A percentile compares a stretch with the other conserved stretches of the same genome.
These are phyloP conservation scores for Prionailurus viverrinus DNA, from an alignment of 2,113 vertebrate species.

Conservation along the genomic window DNA sequence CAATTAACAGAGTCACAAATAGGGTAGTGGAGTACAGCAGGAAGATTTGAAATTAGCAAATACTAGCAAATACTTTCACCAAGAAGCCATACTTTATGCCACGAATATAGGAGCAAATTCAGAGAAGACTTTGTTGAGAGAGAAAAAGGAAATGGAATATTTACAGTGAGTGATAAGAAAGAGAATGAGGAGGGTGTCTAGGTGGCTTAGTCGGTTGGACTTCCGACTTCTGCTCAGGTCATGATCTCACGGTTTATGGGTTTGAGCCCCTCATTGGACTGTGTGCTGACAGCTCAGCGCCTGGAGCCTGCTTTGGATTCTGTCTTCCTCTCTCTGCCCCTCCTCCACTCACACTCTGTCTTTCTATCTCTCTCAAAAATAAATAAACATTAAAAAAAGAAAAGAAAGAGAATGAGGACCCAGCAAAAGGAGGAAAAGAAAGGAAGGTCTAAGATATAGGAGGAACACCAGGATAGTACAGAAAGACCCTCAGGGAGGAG, in stretches of 20 bases:
- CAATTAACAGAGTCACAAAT: not conserved
- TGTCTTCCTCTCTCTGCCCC: no score
- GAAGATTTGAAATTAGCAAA: conserved; percentile 30
- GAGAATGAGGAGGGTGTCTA: not conserved
- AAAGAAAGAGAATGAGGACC: conserved; percentile 53
- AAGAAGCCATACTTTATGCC: not conserved
- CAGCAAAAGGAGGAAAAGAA: not conserved
- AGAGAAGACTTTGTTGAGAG: conserved; percentile 36
- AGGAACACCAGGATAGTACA: not conserved
- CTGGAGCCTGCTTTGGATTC: no score
- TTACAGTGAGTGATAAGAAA: conserved; percentile 50
- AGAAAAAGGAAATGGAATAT: conserved; percentile 26
- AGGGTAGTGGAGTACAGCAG: not conserved
- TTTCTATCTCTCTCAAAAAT: no score
- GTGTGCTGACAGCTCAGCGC: no score
- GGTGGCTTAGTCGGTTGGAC: no score
- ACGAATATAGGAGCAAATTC: conserved; percentile 38
- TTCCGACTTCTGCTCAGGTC: no score
- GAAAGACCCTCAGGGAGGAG: not conserved
- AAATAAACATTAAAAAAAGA: not conserved
- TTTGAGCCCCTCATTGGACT: no score
- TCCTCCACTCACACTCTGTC: no score
- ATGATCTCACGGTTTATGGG: no score
- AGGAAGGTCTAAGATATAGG: not conserved
- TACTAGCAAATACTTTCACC: not conserved